Conservation (phyloP, 2,113 vertebrate species). For the Arizona elegans region DNA sequence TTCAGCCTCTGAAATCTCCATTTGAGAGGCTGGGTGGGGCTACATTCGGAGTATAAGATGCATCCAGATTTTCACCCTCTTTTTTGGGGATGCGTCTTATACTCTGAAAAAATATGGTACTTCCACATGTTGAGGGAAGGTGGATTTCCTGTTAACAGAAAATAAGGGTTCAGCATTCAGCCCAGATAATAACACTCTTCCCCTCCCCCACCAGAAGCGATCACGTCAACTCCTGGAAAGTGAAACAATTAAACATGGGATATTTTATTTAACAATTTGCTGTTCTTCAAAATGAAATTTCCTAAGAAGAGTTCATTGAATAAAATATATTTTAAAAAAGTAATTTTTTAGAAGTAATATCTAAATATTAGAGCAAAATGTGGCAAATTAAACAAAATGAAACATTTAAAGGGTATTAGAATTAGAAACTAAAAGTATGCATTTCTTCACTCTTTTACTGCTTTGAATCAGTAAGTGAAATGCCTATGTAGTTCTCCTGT, state of each 20-base stretch:
- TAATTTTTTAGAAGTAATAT: neutral
- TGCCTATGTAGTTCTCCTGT: neutral
- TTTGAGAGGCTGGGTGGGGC: too few species aligned
- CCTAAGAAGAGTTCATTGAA: neutral
- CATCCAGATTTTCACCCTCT: too few species aligned
- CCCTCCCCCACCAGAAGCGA: neutral
- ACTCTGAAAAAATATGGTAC: too few species aligned
- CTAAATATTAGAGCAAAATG: neutral
- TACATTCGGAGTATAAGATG: too few species aligned
- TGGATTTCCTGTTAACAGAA: neutral
- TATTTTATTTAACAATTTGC: neutral
- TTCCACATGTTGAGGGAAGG: neutral
- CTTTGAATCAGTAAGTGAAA: neutral
- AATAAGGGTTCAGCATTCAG: neutral
- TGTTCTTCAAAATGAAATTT: neutral
- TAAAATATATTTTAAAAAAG: neutral
- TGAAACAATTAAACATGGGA: neutral
- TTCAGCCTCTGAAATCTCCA: too few species aligned
- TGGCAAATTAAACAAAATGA: neutral
- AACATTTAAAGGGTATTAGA: neutral
- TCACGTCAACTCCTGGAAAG: neutral
- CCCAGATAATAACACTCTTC: neutral
- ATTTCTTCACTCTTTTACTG: neutral
- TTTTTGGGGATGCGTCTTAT: too few species aligned
- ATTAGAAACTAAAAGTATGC: neutral